Evolutionary conservation across 1,140 invertebrate genomes (phyloP), one percentile per base, ranked within the genome.

Genomic region (Heliconius hewitsoni): DNA sequence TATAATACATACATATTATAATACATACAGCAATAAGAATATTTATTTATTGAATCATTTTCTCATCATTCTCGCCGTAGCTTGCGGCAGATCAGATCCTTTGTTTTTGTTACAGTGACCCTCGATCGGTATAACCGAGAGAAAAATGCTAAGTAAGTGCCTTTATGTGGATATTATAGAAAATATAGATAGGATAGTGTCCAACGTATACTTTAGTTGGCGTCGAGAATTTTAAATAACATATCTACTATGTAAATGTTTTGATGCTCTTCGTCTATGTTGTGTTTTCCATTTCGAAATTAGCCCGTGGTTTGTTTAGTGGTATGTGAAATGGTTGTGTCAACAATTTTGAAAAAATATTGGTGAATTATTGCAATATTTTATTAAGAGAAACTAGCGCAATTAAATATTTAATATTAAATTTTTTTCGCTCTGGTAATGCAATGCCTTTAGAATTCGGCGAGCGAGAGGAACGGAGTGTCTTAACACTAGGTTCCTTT

Each of bases 41-140:
- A 23, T 73, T 73, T 39, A 46, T 73, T 73, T 73, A 73, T 66
- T 30, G 60, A 66, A 66, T 66, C 60, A 66, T 66, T 66, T 66
- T 66, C 60, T 66, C 57, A 66, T 66, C 57, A 66, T 66, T 39
- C 71, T 9, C n/a, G n/a, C 0, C 2, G 2, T 66, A 66, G 57
- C 71, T 73, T 66, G 60, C 27, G 60, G 60, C 60, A 23, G 23
- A 66, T 66, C 27, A 23, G 23, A 66, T 66, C 60, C 60, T 11
- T 66, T 66, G 60, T 66, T 66, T 66, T 66, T 66, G 60, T 66
- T 30, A 30, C 60, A 66, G 60, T 66, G 60, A 66, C 60, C 60
- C 60, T 66, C 60, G 60, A 27, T 66, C 60, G 60, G 23, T 27
- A 66, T 27, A 66, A 30, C 60, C 23, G 60, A 57, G 55, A 66